Base-by-base conservation (phyloP, 2,113 vertebrate genomes). In the Tapirus terrestris region DNA sequence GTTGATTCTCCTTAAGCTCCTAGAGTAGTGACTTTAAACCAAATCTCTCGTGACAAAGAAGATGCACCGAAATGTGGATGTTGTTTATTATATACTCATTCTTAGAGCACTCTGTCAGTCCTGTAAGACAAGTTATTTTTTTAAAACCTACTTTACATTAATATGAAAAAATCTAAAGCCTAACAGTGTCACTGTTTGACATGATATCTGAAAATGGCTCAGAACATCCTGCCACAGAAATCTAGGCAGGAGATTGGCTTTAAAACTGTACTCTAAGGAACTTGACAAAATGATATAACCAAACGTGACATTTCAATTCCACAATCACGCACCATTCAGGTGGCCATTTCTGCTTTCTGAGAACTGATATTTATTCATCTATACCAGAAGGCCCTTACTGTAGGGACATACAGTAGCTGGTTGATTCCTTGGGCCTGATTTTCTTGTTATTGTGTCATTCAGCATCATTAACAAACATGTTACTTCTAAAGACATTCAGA, bases 231-330 rank as follows among this genome's bases (percentile, higher is more conserved):
- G 51, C 31, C 29, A 31, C 43, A 88, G 80, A 82, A 85, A 85
- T 89, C 21, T 60, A 94, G 63, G 76, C 51, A 43, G 31, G 76
- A 87, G 89, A 73, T 25, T 65, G 65, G 60, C 80, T 95, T 95
- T 92, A 82, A 90, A 96, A 72, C 75, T 18, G 0, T 53, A 13
- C 65, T 73, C 13, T 51, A 48, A 89, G 86, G 56, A 93, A 48
- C 23, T 11, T 65, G 94, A 79, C 65, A 89, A 83, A 84, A 48
- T 91, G 84, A 88, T 77, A 33, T 92, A 96, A 97, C 58, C 29
- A 48, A 79, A 60, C 9, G 45, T 92, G 97, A 96, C 93, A 87
- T 96, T 97, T 96, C 82, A 98, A 36, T 97, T 93, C 29, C 68
- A 92, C 36, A 93, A 36, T 48, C 67, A 83, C 5, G 33, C 8